These are phyloP conservation scores for Gavialis gangeticus DNA, from an alignment of 2,113 vertebrate species.

Conservation along the genomic window DNA sequence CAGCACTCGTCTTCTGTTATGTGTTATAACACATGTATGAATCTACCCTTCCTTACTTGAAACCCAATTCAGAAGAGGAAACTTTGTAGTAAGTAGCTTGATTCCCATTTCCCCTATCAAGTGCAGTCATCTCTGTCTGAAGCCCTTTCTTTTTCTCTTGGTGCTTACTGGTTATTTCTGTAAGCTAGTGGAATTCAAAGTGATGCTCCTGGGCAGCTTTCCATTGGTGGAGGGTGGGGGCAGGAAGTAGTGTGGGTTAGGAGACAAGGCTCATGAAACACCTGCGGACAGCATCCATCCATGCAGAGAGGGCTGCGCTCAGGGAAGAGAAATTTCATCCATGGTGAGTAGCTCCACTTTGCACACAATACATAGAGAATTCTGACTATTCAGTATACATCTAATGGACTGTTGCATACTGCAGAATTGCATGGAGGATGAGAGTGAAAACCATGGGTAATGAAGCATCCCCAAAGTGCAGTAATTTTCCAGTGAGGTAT, in stretches of 20 bases:
- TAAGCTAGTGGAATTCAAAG: accelerated
- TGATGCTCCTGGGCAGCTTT: background rate
- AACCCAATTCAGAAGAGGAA: background rate
- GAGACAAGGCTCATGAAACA: background rate
- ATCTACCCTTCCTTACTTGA: background rate
- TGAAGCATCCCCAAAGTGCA: background rate
- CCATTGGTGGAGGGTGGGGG: background rate
- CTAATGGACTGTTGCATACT: background rate
- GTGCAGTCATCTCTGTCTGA: background rate
- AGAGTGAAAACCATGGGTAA: background rate
- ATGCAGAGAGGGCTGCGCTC: background rate
- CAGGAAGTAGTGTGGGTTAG: background rate
- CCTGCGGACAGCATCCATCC: background rate
- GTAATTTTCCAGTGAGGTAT: background rate
- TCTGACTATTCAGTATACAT: background rate
- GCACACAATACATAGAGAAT: background rate
- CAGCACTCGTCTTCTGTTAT: background rate
- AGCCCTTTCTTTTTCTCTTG: background rate
- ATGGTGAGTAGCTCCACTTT: background rate
- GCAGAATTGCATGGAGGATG: background rate
- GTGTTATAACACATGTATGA: background rate
- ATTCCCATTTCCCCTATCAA: background rate
- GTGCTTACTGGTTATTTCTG: accelerated
- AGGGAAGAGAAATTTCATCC: background rate
- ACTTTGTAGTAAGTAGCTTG: background rate